Conservation (phyloP, 2,113 vertebrate species). For the Epinephelus fuscoguttatus region DNA sequence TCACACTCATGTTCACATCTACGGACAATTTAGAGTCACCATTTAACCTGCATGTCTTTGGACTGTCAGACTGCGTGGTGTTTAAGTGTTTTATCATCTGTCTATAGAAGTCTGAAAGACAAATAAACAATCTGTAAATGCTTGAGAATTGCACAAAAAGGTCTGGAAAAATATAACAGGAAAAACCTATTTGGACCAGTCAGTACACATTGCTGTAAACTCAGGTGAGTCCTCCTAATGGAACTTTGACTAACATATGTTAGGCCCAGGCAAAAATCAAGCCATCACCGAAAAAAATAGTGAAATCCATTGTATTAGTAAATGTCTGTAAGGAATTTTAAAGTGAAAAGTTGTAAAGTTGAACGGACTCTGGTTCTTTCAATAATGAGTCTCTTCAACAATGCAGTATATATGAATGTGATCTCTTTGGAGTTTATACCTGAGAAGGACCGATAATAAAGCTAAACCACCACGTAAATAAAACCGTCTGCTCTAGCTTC, state of each 20-base stretch:
- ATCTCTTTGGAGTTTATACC: not conserved
- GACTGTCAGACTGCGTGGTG: not conserved
- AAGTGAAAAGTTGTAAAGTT: not conserved
- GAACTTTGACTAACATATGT: no score
- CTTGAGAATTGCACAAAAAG: not conserved
- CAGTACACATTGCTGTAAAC: not conserved
- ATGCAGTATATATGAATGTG: not conserved
- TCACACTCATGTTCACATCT: no score
- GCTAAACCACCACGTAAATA: not conserved
- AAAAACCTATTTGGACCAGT: not conserved
- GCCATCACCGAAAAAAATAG: not conserved
- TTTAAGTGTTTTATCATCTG: not conserved
- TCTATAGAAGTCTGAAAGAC: not conserved
- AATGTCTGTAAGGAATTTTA: not conserved
- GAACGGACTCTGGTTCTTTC: not conserved
- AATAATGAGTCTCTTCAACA: not conserved
- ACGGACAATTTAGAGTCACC: no score
- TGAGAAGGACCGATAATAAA: conserved; percentile 7
- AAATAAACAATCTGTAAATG: not conserved
- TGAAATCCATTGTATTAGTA: not conserved
- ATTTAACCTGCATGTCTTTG: no score
- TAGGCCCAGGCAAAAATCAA: not conserved
- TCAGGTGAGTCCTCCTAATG: not conserved
- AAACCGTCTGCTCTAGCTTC: not conserved
- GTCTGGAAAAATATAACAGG: not conserved